Evolutionary conservation across 2,888 invertebrate species (phyloP).

Genomic region (Caenorhabditis doughertyi): DNA sequence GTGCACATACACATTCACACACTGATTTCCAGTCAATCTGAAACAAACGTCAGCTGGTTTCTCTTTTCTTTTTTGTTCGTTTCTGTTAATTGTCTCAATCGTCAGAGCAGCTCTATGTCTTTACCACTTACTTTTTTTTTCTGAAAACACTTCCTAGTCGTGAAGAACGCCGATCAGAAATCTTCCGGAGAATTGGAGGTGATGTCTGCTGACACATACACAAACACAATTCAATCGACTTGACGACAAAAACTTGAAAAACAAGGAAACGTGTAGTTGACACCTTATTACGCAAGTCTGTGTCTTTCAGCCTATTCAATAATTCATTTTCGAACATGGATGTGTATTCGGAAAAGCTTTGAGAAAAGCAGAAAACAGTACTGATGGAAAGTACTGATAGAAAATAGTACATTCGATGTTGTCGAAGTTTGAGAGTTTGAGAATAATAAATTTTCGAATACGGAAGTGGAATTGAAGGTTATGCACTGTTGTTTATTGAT

Average conservation of each 20-base stretch:
- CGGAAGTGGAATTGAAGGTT: constrained; percentile 13
- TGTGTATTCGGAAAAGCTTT: constrained; percentile 29
- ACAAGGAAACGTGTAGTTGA: constrained; percentile 63
- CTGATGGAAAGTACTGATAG: constrained; percentile 29
- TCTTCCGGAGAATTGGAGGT: constrained; percentile 45
- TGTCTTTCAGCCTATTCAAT: constrained; percentile 40
- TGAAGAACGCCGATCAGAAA: constrained; percentile 53
- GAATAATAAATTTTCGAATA: not conserved
- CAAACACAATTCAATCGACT: constrained; percentile 45
- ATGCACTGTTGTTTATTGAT: constrained; percentile 40
- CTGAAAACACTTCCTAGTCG: constrained; percentile 63
- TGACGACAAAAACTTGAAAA: constrained; percentile 37
- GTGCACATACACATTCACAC: constrained; percentile 36
- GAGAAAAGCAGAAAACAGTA: constrained; percentile 35
- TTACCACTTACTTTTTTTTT: constrained; percentile 9
- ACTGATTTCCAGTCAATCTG: constrained; percentile 43
- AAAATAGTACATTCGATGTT: constrained; percentile 38
- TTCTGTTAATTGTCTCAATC: constrained; percentile 39
- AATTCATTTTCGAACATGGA: constrained; percentile 55
- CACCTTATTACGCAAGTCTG: constrained; percentile 58
- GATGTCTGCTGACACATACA: constrained; percentile 45
- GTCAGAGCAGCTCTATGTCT: constrained; percentile 8
- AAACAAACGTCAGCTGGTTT: constrained; percentile 59
- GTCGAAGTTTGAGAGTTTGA: constrained; percentile 25
- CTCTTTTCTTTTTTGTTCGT: constrained; percentile 22